These are phyloP conservation scores for Triplophysa tibetana DNA, from an alignment of 2,113 vertebrate species.

Conservation along the genomic window DNA sequence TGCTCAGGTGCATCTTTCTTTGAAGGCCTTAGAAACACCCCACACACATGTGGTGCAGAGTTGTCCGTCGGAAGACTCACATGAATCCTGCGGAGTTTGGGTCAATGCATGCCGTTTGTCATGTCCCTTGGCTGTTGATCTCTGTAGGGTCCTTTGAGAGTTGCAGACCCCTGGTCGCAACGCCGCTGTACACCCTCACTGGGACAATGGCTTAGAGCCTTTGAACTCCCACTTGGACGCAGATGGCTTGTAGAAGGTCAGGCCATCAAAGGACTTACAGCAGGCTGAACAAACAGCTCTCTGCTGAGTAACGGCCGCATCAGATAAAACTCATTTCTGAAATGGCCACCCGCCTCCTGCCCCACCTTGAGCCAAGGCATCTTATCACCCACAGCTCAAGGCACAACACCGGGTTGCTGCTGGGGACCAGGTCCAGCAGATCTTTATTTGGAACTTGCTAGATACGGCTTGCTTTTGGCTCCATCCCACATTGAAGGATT, in stretches of 20 bases:
- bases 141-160: conserved; percentile 35
- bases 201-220: conserved; percentile 31
- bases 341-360: not conserved
- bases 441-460: conserved; percentile 31
- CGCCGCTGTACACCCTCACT: conserved; percentile 10
- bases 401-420: conserved; percentile 12
- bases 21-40: conserved; percentile 31
- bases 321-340: conserved; percentile 44
- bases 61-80: conserved; percentile 2
- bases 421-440: conserved; percentile 11
- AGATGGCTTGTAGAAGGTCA: conserved; percentile 20
- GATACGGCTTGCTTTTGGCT: not conserved
- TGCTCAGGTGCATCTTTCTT: conserved; percentile 65
- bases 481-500: not conserved
- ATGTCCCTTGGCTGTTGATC: conserved; percentile 34
- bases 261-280: conserved; percentile 40
- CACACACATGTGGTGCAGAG: not conserved
- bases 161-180: not conserved
- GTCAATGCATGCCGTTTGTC: conserved; percentile 28
- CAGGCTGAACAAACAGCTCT: conserved; percentile 35
- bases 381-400: conserved; percentile 14
- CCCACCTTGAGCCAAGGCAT: conserved; percentile 22
- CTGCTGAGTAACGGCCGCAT: conserved; percentile 9
- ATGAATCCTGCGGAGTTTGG: conserved; percentile 18
- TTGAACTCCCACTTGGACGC: conserved; percentile 46